A percentile compares a stretch with the other conserved stretches of the same genome.
phyloP scores from a whole-genome alignment of 2,113 vertebrate genomes.

The Corydoras sp. region DNA sequence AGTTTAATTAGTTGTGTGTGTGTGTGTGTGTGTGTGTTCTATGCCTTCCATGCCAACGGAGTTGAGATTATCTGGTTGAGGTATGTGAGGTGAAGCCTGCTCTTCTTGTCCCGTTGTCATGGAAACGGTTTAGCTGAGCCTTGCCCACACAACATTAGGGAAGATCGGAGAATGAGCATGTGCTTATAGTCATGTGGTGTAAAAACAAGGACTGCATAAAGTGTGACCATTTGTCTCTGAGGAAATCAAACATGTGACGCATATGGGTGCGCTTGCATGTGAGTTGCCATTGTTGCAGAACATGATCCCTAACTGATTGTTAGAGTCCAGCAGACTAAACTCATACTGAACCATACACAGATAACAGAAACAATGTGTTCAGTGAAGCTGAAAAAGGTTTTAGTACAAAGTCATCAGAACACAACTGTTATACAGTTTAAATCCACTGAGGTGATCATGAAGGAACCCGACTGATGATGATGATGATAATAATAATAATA shows the following conservation, averaged over 20 bases:
- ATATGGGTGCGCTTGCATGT: no score
- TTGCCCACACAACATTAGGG: conserved; percentile 33
- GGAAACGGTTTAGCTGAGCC: conserved; percentile 40
- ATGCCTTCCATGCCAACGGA: conserved; percentile 11
- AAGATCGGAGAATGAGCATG: not conserved
- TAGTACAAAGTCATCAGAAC: conserved; percentile 20
- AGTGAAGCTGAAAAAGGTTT: conserved; percentile 9
- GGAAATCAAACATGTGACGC: conserved; percentile 17
- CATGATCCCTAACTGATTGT: conserved; percentile 7
- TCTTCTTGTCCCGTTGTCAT: conserved; percentile 31
- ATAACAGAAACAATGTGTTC: conserved; percentile 21
- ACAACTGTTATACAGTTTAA: not conserved
- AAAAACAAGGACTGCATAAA: not conserved
- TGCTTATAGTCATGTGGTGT: conserved; percentile 10
- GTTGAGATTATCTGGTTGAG: conserved; percentile 44
- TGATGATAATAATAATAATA: no score
- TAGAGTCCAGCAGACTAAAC: not conserved
- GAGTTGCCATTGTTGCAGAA: no score
- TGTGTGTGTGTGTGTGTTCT: conserved; percentile 14
- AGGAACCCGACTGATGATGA: no score
- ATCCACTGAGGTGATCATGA: no score
- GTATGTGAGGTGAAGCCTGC: conserved; percentile 44
- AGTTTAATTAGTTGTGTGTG: conserved; percentile 1
- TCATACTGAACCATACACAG: conserved; percentile 2
- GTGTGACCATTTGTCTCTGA: conserved; percentile 1